phyloP scores from a whole-genome alignment of 2,888 invertebrate species.

The Philhelius pedissequus region DNA sequence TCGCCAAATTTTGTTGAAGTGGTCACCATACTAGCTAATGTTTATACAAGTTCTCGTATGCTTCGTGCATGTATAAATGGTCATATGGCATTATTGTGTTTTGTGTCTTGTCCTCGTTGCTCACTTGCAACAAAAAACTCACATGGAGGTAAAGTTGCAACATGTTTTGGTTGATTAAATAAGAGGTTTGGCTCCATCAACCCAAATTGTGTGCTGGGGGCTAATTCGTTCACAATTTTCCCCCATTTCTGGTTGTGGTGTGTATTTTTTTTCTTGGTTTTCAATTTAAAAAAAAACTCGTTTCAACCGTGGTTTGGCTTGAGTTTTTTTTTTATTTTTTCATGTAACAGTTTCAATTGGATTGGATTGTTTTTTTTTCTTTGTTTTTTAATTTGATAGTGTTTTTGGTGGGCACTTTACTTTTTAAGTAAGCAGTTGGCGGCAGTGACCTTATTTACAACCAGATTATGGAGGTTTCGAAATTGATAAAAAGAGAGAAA shows the following conservation, averaged over 20 bases:
- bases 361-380: not conserved
- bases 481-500: not conserved
- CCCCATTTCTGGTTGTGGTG: constrained; percentile 15
- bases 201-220: not conserved
- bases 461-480: constrained; percentile 32
- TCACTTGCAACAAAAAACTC: constrained; percentile 7
- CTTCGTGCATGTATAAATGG: not conserved
- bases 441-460: constrained; percentile 54
- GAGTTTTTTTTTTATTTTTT: not conserved
- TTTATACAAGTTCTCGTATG: not conserved
- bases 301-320: not conserved
- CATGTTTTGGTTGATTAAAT: constrained; percentile 54
- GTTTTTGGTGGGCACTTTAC: not conserved
- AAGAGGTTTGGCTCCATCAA: constrained; percentile 26
- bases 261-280: not conserved
- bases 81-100: constrained; percentile 1
- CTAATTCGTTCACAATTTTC: constrained; percentile 28
- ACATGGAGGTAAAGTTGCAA: constrained; percentile 30
- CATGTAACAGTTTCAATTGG: constrained; percentile 3
- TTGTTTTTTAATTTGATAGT: not conserved
- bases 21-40: not conserved
- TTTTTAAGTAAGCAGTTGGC: constrained; percentile 26
- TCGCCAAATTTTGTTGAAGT: constrained; percentile 11
- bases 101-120: constrained; percentile 12
- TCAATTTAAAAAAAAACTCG: not conserved